Percentiles rank a stretch among this genome's conserved stretches.
These are phyloP conservation scores for Pelecanoides urinatrix DNA, from an alignment of 2,113 vertebrate genomes.

Conservation along the genomic window DNA sequence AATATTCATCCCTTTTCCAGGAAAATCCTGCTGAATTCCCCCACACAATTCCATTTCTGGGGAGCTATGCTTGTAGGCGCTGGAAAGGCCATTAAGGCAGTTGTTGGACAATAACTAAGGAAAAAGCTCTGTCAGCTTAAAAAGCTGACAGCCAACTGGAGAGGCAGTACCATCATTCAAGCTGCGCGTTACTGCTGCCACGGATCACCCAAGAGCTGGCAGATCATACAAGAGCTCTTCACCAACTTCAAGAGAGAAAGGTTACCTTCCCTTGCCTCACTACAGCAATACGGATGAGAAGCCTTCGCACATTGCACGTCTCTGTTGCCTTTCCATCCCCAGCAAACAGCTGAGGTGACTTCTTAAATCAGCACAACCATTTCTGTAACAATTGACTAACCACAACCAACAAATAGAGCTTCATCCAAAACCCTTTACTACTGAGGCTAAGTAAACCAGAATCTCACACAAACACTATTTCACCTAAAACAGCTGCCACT, in stretches of 20 bases:
- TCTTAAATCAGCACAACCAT: neutral
- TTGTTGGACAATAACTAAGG: neutral
- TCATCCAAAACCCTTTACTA: neutral
- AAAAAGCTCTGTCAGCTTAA: neutral
- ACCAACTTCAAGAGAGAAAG: neutral
- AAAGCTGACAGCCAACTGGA: neutral
- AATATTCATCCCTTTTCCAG: neutral
- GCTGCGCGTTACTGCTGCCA: neutral
- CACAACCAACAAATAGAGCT: neutral
- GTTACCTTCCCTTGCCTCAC: neutral
- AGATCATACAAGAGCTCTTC: neutral
- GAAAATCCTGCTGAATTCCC: neutral
- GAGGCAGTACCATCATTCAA: neutral
- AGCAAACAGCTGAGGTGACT: neutral
- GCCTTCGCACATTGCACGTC: fast-evolving
- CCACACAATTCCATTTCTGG: neutral
- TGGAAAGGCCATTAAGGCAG: conserved; percentile 15
- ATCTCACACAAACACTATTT: neutral
- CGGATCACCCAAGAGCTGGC: neutral
- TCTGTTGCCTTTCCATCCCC: neutral
- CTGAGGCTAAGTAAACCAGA: neutral
- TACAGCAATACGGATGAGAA: neutral
- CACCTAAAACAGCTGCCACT: neutral
- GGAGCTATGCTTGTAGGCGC: neutral
- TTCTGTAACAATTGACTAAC: neutral